Conservation (phyloP, 2,113 vertebrate genomes). For the Trochalopteron elliotii region DNA sequence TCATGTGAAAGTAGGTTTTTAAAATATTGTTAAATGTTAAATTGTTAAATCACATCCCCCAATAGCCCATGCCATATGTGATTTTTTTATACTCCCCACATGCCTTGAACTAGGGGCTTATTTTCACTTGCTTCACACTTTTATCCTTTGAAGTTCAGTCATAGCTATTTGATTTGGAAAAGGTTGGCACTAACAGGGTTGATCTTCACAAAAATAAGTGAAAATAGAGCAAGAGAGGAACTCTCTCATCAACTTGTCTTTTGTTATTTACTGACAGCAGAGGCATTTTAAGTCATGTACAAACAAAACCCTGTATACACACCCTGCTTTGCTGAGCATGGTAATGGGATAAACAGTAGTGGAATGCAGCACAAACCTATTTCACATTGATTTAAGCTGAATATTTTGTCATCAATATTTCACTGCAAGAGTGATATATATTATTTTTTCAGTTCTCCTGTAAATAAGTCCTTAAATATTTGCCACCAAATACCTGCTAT, state of each 20-base stretch:
- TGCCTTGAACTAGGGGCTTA: neutral
- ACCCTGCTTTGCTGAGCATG: neutral
- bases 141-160: neutral
- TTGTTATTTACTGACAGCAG: neutral
- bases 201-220: neutral
- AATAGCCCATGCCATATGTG: neutral
- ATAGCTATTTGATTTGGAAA: neutral
- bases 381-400: neutral
- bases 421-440: neutral
- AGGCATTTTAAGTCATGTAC: constrained; percentile 38
- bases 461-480: neutral
- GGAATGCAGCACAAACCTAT: constrained; percentile 29
- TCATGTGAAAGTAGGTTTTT: neutral
- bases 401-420: neutral
- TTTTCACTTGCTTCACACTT: neutral
- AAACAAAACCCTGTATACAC: constrained; percentile 36
- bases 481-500: neutral
- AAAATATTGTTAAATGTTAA: neutral
- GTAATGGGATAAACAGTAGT: neutral
- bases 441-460: neutral
- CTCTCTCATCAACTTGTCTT: neutral
- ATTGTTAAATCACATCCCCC: neutral
- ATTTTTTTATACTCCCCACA: neutral
- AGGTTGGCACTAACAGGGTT: neutral
- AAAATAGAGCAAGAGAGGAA: neutral